A percentile compares a stretch with the other conserved stretches of the same genome.
Conservation (phyloP, 64 coral and sea anemone species). For the Stylophora pistillata region DNA sequence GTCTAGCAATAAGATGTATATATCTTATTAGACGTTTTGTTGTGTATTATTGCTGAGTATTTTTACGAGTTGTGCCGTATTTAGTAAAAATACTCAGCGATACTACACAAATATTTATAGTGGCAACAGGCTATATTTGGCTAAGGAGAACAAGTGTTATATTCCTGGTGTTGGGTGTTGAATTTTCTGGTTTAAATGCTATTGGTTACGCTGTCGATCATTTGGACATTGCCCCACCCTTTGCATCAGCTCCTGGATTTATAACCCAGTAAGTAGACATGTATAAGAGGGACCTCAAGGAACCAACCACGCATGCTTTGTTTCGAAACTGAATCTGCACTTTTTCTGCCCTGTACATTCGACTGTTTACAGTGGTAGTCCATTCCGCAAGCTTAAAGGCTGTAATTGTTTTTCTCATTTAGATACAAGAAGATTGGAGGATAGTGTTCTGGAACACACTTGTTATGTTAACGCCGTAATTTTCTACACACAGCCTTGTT, state of each 20-base stretch:
- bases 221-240: constrained; percentile 90
- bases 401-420: neutral
- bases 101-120: constrained; percentile 94
- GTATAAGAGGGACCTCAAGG: too few species aligned
- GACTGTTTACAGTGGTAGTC: too few species aligned
- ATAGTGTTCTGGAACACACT: constrained; percentile 98
- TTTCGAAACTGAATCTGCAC: too few species aligned
- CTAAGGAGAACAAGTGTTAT: constrained; percentile 75
- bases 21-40: too few species aligned
- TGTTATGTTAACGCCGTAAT: constrained; percentile 60
- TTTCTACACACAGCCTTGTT: constrained; percentile 74
- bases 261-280: constrained; percentile 74
- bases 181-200: constrained; percentile 96
- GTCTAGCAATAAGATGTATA: too few species aligned
- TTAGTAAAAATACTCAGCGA: too few species aligned
- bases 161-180: constrained; percentile 95
- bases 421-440: constrained; percentile 99
- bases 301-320: too few species aligned
- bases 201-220: constrained; percentile 98
- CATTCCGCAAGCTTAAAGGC: too few species aligned
- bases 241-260: constrained; percentile 93
- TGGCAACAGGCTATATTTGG: constrained; percentile 85
- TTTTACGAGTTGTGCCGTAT: too few species aligned
- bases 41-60: too few species aligned
- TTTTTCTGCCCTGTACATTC: too few species aligned